Conservation (phyloP, 2,888 invertebrate species). For the Dorcus parallelipipedus region DNA sequence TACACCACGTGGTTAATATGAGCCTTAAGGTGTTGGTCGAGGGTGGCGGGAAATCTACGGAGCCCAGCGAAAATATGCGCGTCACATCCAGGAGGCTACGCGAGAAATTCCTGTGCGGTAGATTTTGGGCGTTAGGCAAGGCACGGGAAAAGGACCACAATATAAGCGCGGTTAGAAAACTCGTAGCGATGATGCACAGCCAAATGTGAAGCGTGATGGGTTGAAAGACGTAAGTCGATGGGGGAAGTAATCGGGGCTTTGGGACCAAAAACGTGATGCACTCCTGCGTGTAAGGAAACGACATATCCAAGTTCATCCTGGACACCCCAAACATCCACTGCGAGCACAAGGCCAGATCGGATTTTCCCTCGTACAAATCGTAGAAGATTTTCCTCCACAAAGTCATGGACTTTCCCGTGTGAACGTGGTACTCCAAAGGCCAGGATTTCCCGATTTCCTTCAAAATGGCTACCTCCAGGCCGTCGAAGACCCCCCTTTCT, state of each 20-base stretch:
- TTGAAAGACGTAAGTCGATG: constrained; percentile 21
- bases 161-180: neutral
- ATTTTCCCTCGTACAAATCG: neutral
- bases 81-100: neutral
- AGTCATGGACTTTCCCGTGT: neutral
- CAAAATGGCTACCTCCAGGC: constrained; percentile 8
- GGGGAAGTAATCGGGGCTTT: constrained; percentile 18
- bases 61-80: constrained; percentile 4
- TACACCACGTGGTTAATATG: constrained; percentile 16
- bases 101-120: neutral
- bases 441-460: constrained; percentile 2
- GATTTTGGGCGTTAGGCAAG: neutral
- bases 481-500: neutral
- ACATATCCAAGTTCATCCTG: neutral
- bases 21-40: constrained; percentile 7
- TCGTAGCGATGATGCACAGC: neutral
- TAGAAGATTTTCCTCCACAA: neutral
- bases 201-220: constrained; percentile 11
- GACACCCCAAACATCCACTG: constrained; percentile 1
- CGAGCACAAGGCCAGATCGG: constrained; percentile 5
- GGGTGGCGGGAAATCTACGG: constrained; percentile 1
- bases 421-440: constrained; percentile 1
- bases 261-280: constrained; percentile 28
- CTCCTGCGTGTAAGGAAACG: constrained; percentile 3
- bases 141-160: neutral